These are phyloP conservation scores for Prolemur simus DNA, from an alignment of 2,113 vertebrate genomes.

Conservation along the genomic window DNA sequence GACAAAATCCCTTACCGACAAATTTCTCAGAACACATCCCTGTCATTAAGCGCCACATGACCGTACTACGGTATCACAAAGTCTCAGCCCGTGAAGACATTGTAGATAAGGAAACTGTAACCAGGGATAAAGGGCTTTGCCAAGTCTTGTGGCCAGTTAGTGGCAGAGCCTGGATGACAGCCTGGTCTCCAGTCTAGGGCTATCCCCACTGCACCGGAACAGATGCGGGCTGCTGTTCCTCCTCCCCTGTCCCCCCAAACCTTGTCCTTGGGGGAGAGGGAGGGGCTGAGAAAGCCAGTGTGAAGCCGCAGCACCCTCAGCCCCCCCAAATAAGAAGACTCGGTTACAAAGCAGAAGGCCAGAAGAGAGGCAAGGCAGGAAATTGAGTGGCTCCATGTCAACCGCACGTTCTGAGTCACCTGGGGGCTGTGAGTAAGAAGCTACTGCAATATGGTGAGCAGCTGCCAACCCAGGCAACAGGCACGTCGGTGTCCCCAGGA, in stretches of 20 bases:
- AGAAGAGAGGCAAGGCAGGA: conserved; percentile 42
- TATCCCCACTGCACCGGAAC: background rate
- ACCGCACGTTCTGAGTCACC: background rate
- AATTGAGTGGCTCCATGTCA: conserved; percentile 24
- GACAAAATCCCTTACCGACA: background rate
- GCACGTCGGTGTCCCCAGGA: background rate
- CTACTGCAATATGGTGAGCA: background rate
- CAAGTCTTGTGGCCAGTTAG: background rate
- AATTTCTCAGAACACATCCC: background rate
- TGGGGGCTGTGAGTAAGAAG: background rate
- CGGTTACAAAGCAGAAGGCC: conserved; percentile 34
- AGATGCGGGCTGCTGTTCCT: background rate
- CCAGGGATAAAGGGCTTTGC: background rate
- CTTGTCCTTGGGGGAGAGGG: background rate
- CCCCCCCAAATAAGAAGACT: conserved; percentile 48
- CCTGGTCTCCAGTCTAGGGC: background rate
- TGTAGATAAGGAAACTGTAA: background rate
- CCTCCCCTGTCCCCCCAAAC: background rate
- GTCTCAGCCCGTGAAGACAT: background rate
- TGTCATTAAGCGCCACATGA: background rate
- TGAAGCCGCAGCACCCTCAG: conserved; percentile 49
- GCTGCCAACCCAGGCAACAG: background rate
- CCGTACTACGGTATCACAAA: background rate
- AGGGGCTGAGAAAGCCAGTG: conserved; percentile 5
- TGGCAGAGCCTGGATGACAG: background rate